phyloP scores from a whole-genome alignment of 2,888 invertebrate species.

The Meteorus colon region DNA sequence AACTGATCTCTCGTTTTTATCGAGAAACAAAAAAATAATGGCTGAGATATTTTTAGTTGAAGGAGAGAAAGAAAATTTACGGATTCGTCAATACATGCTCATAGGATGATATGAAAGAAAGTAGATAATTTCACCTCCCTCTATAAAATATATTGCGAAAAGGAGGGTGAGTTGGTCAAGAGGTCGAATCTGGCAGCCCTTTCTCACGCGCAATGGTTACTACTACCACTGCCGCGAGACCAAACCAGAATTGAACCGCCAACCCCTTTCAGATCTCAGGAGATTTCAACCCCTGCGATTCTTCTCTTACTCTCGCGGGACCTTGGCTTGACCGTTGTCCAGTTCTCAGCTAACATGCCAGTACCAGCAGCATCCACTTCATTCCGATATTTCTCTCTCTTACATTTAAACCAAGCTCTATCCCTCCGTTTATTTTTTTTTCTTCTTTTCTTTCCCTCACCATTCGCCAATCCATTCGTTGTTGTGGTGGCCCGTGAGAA shows the following conservation, averaged over 20 bases:
- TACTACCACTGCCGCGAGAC: constrained; percentile 60
- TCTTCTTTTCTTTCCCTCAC: constrained; percentile 41
- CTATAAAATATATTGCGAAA: not conserved
- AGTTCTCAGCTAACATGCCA: constrained; percentile 60
- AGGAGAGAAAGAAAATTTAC: not conserved
- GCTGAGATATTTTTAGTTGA: not conserved
- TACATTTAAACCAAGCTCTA: constrained; percentile 22
- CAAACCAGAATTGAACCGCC: constrained; percentile 71
- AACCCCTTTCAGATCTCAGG: constrained; percentile 70
- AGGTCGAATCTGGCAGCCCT: constrained; percentile 70
- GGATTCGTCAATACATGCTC: not conserved
- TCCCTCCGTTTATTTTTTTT: constrained; percentile 36
- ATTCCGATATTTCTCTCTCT: constrained; percentile 14
- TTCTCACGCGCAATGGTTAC: constrained; percentile 68
- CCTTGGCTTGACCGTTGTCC: constrained; percentile 71
- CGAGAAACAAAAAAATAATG: constrained; percentile 2
- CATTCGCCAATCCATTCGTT: constrained; percentile 17
- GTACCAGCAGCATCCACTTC: constrained; percentile 61
- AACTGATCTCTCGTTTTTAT: not conserved
- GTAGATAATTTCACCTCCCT: constrained; percentile 11
- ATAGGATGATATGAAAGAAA: not conserved
- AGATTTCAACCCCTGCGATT: constrained; percentile 62
- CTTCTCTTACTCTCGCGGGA: constrained; percentile 56
- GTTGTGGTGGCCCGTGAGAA: constrained; percentile 60
- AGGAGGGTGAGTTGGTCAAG: constrained; percentile 31